These are phyloP conservation scores for Triplophysa tibetana DNA, from an alignment of 2,113 vertebrate genomes.

Conservation along the genomic window DNA sequence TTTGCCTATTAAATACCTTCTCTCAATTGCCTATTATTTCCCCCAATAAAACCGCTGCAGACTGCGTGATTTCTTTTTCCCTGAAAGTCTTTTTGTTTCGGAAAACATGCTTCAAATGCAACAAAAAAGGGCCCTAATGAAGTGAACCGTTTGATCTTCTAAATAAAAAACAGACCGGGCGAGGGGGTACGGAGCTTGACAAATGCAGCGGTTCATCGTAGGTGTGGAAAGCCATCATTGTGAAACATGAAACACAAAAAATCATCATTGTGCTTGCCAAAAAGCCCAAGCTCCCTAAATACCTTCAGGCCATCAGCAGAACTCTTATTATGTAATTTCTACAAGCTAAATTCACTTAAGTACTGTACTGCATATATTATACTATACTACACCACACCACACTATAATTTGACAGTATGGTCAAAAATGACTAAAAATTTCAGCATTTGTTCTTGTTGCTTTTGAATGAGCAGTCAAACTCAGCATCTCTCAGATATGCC, in stretches of 20 bases:
- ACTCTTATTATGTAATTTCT: slow-evolving; percentile 73
- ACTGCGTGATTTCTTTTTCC: slow-evolving; percentile 70
- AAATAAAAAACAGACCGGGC: slow-evolving; percentile 77
- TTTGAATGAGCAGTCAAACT: not conserved
- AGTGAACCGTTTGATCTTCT: slow-evolving; percentile 82
- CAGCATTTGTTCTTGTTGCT: no score
- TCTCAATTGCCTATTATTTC: slow-evolving; percentile 81
- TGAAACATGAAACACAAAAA: no score
- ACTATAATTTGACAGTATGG: no score
- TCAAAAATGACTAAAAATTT: no score
- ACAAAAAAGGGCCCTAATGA: slow-evolving; percentile 71
- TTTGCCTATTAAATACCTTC: slow-evolving; percentile 80
- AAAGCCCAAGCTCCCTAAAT: slow-evolving; percentile 69
- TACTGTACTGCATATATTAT: no score
- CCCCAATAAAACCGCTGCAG: slow-evolving; percentile 77
- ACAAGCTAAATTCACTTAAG: slow-evolving; percentile 59
- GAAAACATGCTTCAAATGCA: slow-evolving; percentile 78
- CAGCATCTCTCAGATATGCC: not conserved
- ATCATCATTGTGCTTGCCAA: slow-evolving; percentile 78
- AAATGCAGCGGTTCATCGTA: slow-evolving; percentile 74
- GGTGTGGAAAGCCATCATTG: slow-evolving; percentile 78
- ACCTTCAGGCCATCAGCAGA: slow-evolving; percentile 68
- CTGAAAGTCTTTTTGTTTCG: slow-evolving; percentile 71
- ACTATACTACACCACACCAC: no score
- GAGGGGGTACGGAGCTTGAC: slow-evolving; percentile 66